These are phyloP conservation scores for Saguinus imperator DNA, from an alignment of 2,113 vertebrate species.

Conservation along the genomic window DNA sequence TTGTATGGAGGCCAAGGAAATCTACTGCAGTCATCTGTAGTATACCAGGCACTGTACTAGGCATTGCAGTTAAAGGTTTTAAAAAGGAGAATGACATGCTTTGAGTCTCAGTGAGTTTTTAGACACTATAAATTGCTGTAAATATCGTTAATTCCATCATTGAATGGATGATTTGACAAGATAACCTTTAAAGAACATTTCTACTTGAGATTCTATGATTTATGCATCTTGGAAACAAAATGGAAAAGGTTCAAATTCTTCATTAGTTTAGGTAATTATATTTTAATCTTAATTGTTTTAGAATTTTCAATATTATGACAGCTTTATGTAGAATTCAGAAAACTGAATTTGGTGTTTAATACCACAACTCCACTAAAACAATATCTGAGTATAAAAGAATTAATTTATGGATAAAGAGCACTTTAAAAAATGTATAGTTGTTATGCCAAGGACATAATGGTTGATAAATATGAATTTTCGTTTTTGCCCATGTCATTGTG, in stretches of 20 bases:
- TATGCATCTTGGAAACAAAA: conserved; percentile 19
- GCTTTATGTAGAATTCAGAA: conserved; percentile 1
- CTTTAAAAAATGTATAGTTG: not conserved
- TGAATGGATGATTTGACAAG: not conserved
- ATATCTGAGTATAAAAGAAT: conserved; percentile 7
- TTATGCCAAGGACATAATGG: not conserved
- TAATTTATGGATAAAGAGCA: not conserved
- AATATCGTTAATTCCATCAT: not conserved
- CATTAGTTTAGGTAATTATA: conserved; percentile 14
- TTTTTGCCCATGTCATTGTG: not conserved
- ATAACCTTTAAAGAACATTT: conserved; percentile 23
- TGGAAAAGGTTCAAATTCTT: not conserved
- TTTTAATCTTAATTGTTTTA: conserved; percentile 1
- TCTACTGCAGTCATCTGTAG: not conserved
- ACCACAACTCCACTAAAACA: not conserved
- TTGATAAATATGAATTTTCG: not conserved
- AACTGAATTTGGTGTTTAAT: not conserved
- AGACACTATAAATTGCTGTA: not conserved
- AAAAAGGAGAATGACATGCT: not conserved
- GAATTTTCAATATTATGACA: conserved; percentile 20
- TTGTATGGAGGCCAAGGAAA: not conserved
- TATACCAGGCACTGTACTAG: not conserved
- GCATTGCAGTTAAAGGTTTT: not conserved
- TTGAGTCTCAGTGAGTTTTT: not conserved
- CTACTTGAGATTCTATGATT: conserved; percentile 14